phyloP scores from a whole-genome alignment of 1,140 invertebrate genomes.

The Drosophila bocki region DNA sequence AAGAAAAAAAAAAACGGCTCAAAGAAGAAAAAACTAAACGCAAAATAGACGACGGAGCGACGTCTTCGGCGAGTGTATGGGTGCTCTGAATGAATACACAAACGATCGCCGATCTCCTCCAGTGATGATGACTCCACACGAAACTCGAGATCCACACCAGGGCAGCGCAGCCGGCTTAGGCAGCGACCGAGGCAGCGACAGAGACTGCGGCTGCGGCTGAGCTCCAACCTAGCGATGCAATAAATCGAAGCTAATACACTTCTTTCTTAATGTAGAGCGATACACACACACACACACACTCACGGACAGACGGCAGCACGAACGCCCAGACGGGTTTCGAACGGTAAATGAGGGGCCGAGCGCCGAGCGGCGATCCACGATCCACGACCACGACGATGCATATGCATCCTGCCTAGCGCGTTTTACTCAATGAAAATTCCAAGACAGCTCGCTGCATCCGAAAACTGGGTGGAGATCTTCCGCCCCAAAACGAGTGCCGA shows the following conservation, averaged over 20 bases:
- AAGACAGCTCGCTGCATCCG: slow-evolving; percentile 75
- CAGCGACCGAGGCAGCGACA: slow-evolving; percentile 6
- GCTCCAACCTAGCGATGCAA: slow-evolving; percentile 67
- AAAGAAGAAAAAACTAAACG: slow-evolving; percentile 59
- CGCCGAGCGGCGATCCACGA: slow-evolving; percentile 40
- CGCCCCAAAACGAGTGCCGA: slow-evolving; percentile 74
- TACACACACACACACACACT: slow-evolving; percentile 30
- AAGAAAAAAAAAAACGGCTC: slow-evolving; percentile 34
- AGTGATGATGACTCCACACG: slow-evolving; percentile 62
- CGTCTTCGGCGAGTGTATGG: slow-evolving; percentile 77
- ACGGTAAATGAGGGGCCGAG: slow-evolving; percentile 74
- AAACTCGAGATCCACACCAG: slow-evolving; percentile 49
- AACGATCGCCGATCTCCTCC: slow-evolving; percentile 52
- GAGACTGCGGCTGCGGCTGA: background rate
- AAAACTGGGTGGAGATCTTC: slow-evolving; percentile 85
- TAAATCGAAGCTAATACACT: slow-evolving; percentile 84
- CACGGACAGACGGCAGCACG: slow-evolving; percentile 20
- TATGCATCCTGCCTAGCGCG: slow-evolving; percentile 70
- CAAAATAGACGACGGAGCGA: slow-evolving; percentile 73
- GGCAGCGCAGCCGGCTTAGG: slow-evolving; percentile 15
- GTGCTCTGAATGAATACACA: slow-evolving; percentile 83
- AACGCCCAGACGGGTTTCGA: slow-evolving; percentile 78
- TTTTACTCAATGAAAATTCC: slow-evolving; percentile 81
- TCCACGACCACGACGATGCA: slow-evolving; percentile 51
- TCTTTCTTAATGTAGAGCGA: slow-evolving; percentile 83